Conservation (phyloP, 2,888 invertebrate genomes). For the Dinocampus coccinellae region DNA sequence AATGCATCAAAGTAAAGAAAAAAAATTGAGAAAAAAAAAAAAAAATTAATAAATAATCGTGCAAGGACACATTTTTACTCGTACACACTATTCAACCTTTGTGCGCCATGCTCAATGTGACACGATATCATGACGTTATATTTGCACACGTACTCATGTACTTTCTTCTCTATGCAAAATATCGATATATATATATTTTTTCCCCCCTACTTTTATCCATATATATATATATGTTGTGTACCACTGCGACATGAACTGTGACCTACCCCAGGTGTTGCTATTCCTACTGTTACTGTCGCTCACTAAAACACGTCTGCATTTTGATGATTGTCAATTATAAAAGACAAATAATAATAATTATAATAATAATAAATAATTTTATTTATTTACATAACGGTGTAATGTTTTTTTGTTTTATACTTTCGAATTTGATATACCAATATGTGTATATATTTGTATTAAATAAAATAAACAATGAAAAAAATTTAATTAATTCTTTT, state of each 20-base stretch:
- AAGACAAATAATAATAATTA: too few species aligned
- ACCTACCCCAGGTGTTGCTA: constrained; percentile 14
- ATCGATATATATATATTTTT: constrained; percentile 34
- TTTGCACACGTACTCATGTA: constrained; percentile 46
- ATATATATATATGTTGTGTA: constrained; percentile 13
- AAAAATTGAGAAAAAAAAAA: background rate
- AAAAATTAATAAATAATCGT: background rate
- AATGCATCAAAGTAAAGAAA: background rate
- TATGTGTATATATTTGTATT: too few species aligned
- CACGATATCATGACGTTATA: constrained; percentile 53
- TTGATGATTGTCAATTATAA: too few species aligned
- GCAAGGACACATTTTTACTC: constrained; percentile 15
- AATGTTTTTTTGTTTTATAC: too few species aligned
- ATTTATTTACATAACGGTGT: too few species aligned
- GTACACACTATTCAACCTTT: background rate
- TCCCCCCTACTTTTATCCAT: too few species aligned
- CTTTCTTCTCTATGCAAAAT: constrained; percentile 27
- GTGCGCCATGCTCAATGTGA: constrained; percentile 50
- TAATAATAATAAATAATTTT: too few species aligned
- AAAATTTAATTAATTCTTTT: too few species aligned
- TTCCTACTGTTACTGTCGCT: background rate
- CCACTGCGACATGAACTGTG: constrained; percentile 15
- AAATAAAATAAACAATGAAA: too few species aligned
- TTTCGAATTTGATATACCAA: too few species aligned
- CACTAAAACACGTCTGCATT: background rate